Conservation (phyloP, 2,888 invertebrate genomes). For the Dendrolimus houi region DNA sequence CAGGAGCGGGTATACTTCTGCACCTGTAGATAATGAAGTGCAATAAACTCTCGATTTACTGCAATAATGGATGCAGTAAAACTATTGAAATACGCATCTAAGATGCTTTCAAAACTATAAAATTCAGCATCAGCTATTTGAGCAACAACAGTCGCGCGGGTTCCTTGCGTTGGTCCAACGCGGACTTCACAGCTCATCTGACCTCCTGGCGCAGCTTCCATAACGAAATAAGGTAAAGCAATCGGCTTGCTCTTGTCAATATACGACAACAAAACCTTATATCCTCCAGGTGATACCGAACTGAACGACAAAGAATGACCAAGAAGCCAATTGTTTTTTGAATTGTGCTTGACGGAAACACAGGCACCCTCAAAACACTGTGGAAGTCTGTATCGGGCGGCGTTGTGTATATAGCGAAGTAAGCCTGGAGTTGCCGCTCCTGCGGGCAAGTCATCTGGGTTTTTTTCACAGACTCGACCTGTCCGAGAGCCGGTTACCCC, state of each 20-base stretch:
- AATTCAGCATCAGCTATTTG: conserved; percentile 58
- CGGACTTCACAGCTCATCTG: conserved; percentile 64
- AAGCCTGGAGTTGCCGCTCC: conserved; percentile 56
- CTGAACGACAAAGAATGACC: conserved; percentile 63
- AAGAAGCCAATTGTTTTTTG: conserved; percentile 49
- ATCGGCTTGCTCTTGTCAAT: conserved; percentile 42
- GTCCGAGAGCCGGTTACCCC: conserved; percentile 62
- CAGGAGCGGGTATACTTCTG: no score
- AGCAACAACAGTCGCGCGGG: conserved; percentile 54
- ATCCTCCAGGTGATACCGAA: conserved; percentile 67
- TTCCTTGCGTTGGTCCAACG: conserved; percentile 45
- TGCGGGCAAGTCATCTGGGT: conserved; percentile 33
- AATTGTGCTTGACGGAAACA: conserved; percentile 52
- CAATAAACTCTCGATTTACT: conserved; percentile 64
- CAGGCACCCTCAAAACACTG: conserved; percentile 68
- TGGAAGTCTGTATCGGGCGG: conserved; percentile 54
- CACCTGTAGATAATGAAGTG: conserved; percentile 62
- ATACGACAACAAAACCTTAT: conserved; percentile 56
- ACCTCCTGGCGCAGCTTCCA: conserved; percentile 68
- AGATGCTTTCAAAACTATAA: conserved; percentile 60
- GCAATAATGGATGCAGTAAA: conserved; percentile 60
- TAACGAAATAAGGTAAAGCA: conserved; percentile 56
- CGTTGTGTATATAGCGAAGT: conserved; percentile 59
- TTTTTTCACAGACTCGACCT: conserved; percentile 27
- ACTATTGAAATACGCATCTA: conserved; percentile 54